These are phyloP conservation scores for Phasia obesa DNA, from an alignment of 2,888 invertebrate species.

Conservation along the genomic window DNA sequence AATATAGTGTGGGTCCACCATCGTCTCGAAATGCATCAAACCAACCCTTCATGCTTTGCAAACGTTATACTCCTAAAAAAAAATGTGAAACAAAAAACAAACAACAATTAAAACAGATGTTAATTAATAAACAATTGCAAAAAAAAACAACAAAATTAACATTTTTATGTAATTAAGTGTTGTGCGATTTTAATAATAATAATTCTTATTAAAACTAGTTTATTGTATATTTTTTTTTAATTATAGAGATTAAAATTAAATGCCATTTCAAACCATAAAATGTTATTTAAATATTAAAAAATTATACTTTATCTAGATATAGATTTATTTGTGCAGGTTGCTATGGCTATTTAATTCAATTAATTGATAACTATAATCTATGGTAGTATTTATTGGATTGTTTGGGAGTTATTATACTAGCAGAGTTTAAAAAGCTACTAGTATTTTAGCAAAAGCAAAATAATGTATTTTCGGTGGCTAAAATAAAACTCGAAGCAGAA, in stretches of 20 bases:
- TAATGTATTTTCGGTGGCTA: background rate
- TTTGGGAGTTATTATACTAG: slow-evolving; percentile 50
- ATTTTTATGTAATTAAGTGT: slow-evolving; percentile 44
- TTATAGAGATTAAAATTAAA: slow-evolving; percentile 70
- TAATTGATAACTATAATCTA: slow-evolving; percentile 62
- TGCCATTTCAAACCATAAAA: slow-evolving; percentile 17
- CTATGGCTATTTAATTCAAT: slow-evolving; percentile 58
- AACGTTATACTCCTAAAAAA: slow-evolving; percentile 77
- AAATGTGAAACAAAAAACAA: slow-evolving; percentile 8
- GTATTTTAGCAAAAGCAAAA: no score
- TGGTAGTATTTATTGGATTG: slow-evolving; percentile 37
- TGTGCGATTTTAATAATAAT: slow-evolving; percentile 1
- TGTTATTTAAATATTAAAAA: slow-evolving; percentile 52
- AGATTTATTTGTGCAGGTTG: slow-evolving; percentile 15
- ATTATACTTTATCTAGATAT: slow-evolving; percentile 36
- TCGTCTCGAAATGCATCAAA: slow-evolving; percentile 98
- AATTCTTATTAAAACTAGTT: slow-evolving; percentile 42
- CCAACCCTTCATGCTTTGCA: slow-evolving; percentile 93
- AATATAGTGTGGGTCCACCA: slow-evolving; percentile 98
- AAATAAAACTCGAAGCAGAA: no score
- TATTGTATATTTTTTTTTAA: slow-evolving; percentile 33
- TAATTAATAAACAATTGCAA: slow-evolving; percentile 7
- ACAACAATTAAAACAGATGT: slow-evolving; percentile 36
- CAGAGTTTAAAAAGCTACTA: no score
- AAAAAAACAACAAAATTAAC: background rate